phyloP scores from a whole-genome alignment of 2,113 vertebrate species.

The Serilophus lunatus region DNA sequence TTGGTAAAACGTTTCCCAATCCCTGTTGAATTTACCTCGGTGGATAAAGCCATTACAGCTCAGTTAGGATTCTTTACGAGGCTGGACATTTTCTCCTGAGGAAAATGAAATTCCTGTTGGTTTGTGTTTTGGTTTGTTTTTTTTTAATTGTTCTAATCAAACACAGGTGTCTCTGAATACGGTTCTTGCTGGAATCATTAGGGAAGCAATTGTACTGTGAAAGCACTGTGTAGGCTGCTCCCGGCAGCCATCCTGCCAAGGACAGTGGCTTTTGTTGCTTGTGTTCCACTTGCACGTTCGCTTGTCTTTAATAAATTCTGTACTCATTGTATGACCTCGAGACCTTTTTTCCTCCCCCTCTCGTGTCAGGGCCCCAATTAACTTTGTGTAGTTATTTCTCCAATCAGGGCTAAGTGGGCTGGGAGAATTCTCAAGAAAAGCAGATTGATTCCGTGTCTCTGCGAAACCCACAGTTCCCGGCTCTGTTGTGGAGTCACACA shows the following conservation, averaged over 20 bases:
- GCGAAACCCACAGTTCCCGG: accelerated
- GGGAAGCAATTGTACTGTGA: background rate
- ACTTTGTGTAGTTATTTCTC: background rate
- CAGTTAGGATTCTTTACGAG: background rate
- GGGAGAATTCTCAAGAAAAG: background rate
- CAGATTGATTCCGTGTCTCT: no score
- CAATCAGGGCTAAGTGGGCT: background rate
- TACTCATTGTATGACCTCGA: background rate
- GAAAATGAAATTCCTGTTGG: background rate
- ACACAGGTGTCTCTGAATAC: background rate
- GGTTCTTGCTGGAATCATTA: background rate
- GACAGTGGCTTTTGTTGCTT: background rate
- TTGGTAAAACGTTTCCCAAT: background rate
- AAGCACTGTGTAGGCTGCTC: background rate
- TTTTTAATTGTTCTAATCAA: background rate
- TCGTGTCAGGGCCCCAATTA: background rate
- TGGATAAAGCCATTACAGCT: background rate
- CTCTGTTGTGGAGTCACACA: accelerated
- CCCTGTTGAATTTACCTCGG: background rate
- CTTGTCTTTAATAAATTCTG: conserved; percentile 8
- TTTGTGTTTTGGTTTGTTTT: background rate
- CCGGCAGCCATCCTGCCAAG: background rate
- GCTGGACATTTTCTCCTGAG: background rate
- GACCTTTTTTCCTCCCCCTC: accelerated
- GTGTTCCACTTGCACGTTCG: background rate